Evolutionary conservation across 2,113 vertebrate genomes (phyloP).

Genomic region (Coracopsis vasa): DNA sequence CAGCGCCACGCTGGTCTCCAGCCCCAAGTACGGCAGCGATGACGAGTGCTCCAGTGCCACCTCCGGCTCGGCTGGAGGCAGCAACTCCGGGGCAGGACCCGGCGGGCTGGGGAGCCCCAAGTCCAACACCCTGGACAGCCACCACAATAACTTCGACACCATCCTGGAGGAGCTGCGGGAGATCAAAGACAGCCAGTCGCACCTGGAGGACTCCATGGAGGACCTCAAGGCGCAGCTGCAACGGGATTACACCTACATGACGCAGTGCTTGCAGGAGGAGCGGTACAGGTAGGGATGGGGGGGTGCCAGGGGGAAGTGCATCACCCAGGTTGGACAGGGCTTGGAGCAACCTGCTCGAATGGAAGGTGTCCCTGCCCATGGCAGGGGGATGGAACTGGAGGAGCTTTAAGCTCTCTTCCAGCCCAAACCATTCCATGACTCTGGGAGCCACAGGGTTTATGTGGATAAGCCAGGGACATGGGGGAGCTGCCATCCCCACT

Average conservation of each 20-base stretch:
- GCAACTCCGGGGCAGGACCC: slow-evolving; percentile 83
- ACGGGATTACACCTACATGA: slow-evolving; percentile 96
- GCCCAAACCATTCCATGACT: not conserved
- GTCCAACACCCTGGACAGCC: slow-evolving; percentile 84
- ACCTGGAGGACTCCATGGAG: slow-evolving; percentile 95
- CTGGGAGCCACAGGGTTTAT: not conserved
- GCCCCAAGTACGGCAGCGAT: slow-evolving; percentile 95
- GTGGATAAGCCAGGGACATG: accelerated
- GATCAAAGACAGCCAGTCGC: slow-evolving; percentile 91
- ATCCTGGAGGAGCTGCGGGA: slow-evolving; percentile 93
- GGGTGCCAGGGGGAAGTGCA: not conserved
- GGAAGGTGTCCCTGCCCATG: not conserved
- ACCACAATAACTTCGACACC: slow-evolving; percentile 87
- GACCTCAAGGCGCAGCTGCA: slow-evolving; percentile 95
- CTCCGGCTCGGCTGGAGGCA: slow-evolving; percentile 87
- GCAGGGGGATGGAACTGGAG: not conserved
- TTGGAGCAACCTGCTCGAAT: not conserved
- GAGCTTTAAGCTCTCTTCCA: not conserved
- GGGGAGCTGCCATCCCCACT: not conserved
- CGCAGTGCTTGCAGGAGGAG: slow-evolving; percentile 96
- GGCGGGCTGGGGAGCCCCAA: slow-evolving; percentile 87
- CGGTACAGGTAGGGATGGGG: slow-evolving; percentile 82
- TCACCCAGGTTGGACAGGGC: not conserved
- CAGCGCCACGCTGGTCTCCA: slow-evolving; percentile 93
- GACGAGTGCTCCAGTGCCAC: slow-evolving; percentile 95